These are phyloP conservation scores for Glaucopsyche alexis DNA, from an alignment of 2,888 invertebrate species.

Conservation along the genomic window DNA sequence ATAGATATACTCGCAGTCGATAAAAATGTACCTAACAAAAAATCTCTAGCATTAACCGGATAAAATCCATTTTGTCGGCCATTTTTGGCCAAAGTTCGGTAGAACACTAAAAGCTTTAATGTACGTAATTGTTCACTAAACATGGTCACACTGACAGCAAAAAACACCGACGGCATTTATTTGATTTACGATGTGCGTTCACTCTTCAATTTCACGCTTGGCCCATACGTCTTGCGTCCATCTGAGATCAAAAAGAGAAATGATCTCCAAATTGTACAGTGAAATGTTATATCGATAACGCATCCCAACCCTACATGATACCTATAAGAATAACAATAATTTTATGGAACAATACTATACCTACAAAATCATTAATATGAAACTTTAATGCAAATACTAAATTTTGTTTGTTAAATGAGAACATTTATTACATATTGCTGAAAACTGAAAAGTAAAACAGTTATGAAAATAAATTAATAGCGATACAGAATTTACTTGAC, in stretches of 20 bases:
- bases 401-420: no score
- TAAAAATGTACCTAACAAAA: background rate
- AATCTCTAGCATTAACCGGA: background rate
- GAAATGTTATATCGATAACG: background rate
- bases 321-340: no score
- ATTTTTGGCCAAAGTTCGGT: background rate
- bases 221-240: slow-evolving; percentile 42
- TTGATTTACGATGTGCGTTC: slow-evolving; percentile 57
- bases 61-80: slow-evolving; percentile 1
- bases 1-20: background rate
- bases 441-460: no score
- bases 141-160: slow-evolving; percentile 50
- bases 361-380: no score
- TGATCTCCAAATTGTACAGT: background rate
- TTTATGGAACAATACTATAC: no score
- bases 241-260: slow-evolving; percentile 33
- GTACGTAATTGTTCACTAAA: slow-evolving; percentile 25
- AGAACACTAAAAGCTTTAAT: slow-evolving; percentile 9
- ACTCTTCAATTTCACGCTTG: slow-evolving; percentile 55
- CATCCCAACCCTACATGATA: no score
- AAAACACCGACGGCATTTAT: slow-evolving; percentile 48
- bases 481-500: no score
- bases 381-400: no score
- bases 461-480: no score
- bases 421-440: no score